These are phyloP conservation scores for Dorcus hopei DNA, from an alignment of 2,888 invertebrate genomes.

Conservation along the genomic window DNA sequence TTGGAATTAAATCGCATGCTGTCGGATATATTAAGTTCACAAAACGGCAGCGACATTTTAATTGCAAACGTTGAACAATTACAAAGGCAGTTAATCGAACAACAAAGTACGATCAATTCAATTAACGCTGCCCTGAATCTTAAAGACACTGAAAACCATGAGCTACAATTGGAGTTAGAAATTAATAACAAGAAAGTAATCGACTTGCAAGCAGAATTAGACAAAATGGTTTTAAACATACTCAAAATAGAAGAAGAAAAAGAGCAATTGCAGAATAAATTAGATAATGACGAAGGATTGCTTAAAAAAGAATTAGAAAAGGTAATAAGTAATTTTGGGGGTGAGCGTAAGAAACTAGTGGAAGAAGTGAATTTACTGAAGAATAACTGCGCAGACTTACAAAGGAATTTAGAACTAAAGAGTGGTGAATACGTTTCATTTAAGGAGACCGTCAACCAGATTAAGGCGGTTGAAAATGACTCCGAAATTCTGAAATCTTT, in stretches of 20 bases:
- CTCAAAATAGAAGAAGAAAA: constrained; percentile 48
- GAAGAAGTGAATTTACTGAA: constrained; percentile 50
- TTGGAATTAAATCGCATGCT: constrained; percentile 70
- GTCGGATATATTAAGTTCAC: constrained; percentile 64
- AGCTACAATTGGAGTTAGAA: constrained; percentile 49
- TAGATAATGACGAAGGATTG: constrained; percentile 39
- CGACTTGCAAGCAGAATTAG: constrained; percentile 44
- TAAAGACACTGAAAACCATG: constrained; percentile 56
- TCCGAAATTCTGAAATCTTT: constrained; percentile 39
- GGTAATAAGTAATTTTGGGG: constrained; percentile 35
- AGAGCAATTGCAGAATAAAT: constrained; percentile 41
- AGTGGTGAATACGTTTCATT: constrained; percentile 48
- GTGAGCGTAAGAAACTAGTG: constrained; percentile 50
- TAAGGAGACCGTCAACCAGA: constrained; percentile 50
- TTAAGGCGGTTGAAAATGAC: constrained; percentile 48
- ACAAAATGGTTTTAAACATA: constrained; percentile 44
- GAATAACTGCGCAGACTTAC: constrained; percentile 42
- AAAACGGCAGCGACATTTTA: constrained; percentile 62
- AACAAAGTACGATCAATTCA: constrained; percentile 56
- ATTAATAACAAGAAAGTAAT: constrained; percentile 42
- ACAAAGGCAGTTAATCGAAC: constrained; percentile 63
- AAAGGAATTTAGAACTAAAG: constrained; percentile 43
- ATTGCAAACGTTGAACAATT: constrained; percentile 64
- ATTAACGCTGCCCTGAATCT: constrained; percentile 54
- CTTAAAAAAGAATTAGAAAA: constrained; percentile 36